Percentiles rank a stretch among this genome's conserved stretches.
Conservation (phyloP, 2,888 invertebrate genomes). For the Oxytorus armatus region DNA sequence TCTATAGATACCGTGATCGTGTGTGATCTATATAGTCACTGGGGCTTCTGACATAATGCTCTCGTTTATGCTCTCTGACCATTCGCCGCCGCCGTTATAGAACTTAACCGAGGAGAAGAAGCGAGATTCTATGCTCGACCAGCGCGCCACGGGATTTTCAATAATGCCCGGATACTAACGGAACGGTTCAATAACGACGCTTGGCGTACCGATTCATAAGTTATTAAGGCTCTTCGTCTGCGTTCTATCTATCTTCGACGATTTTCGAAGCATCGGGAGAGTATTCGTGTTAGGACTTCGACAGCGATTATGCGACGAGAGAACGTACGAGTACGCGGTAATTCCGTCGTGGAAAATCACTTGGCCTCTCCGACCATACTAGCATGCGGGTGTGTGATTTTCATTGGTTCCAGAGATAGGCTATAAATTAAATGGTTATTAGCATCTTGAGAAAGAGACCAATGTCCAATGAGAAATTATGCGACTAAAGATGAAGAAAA, state of each 20-base stretch:
- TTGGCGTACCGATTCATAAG: conserved; percentile 79
- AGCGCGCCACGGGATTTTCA: conserved; percentile 76
- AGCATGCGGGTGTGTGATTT: conserved; percentile 46
- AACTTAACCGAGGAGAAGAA: conserved; percentile 16
- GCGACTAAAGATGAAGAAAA: no score
- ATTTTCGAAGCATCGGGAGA: background rate
- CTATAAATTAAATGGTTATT: background rate
- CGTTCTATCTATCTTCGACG: conserved; percentile 58
- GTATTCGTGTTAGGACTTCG: background rate
- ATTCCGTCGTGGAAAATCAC: conserved; percentile 10
- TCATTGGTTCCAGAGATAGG: conserved; percentile 14
- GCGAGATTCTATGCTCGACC: conserved; percentile 27
- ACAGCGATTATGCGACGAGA: conserved; percentile 17
- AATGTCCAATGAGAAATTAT: background rate
- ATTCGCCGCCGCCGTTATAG: conserved; percentile 56
- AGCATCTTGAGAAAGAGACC: conserved; percentile 20
- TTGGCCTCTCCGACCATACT: conserved; percentile 32
- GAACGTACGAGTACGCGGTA: background rate
- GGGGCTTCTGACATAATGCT: conserved; percentile 77
- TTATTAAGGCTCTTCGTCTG: conserved; percentile 80
- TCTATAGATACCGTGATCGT: conserved; percentile 1
- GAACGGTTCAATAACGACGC: conserved; percentile 80
- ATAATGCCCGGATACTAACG: conserved; percentile 81
- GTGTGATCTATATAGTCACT: conserved; percentile 42
- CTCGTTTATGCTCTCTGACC: conserved; percentile 72